phyloP scores from a whole-genome alignment of 2,888 invertebrate species.

The Cephus nigrinus region DNA sequence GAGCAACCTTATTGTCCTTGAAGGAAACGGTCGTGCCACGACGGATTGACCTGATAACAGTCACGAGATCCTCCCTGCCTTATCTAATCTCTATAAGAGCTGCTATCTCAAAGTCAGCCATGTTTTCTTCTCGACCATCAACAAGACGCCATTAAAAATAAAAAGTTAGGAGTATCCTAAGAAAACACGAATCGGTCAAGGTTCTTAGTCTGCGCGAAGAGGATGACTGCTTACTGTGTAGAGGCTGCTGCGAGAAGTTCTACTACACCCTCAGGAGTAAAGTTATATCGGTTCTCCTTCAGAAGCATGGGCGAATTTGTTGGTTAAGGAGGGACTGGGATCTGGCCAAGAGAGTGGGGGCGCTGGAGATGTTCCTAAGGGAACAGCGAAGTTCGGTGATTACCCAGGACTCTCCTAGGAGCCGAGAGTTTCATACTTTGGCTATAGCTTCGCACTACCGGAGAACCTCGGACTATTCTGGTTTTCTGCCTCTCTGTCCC shows the following conservation, averaged over 20 bases:
- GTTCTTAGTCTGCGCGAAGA: background rate
- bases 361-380: constrained; percentile 57
- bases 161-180: background rate
- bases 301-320: background rate
- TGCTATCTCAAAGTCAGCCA: background rate
- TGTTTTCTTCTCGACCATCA: constrained; percentile 19
- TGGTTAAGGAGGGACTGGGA: constrained; percentile 26
- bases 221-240: background rate
- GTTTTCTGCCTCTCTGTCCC: background rate
- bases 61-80: constrained; percentile 12
- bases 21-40: constrained; percentile 30
- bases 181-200: background rate
- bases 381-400: constrained; percentile 66
- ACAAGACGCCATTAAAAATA: background rate
- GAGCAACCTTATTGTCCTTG: constrained; percentile 46
- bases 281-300: constrained; percentile 61
- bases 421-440: constrained; percentile 63
- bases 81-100: background rate
- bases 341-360: constrained; percentile 30
- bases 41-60: constrained; percentile 46
- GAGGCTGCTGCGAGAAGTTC: constrained; percentile 46
- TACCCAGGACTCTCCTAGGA: constrained; percentile 66
- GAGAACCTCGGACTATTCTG: background rate
- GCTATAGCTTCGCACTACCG: constrained; percentile 36
- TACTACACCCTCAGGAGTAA: constrained; percentile 62